A percentile compares a stretch with the other conserved stretches of the same genome.
Conservation (phyloP, 2,113 vertebrate species). For the Dasyornis broadbenti region DNA sequence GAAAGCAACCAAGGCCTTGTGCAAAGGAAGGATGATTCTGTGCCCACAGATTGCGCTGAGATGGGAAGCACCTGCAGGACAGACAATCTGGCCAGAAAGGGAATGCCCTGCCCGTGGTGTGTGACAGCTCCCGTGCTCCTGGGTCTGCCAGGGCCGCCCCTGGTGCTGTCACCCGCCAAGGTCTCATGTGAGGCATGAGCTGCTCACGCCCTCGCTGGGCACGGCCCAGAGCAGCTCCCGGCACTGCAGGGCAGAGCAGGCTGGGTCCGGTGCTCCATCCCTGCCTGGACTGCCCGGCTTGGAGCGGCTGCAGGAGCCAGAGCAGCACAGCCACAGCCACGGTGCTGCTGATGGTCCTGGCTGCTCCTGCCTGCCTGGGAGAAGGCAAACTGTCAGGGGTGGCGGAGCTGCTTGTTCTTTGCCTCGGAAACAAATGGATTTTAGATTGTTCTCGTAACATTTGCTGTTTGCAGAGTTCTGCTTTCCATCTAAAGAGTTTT, state of each 20-base stretch:
- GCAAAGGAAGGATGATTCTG: not conserved
- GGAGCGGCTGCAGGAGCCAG: not conserved
- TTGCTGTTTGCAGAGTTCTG: not conserved
- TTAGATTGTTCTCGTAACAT: not conserved
- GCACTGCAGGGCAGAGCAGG: too few relatives aligned
- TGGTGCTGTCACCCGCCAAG: fast-evolving
- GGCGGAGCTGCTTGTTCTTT: not conserved
- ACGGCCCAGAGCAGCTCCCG: not conserved
- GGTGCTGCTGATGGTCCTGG: not conserved
- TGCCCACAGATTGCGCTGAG: not conserved
- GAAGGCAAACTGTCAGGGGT: not conserved
- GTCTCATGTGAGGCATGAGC: fast-evolving
- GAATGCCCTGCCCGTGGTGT: not conserved
- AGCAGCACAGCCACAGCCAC: not conserved
- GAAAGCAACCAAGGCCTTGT: not conserved
- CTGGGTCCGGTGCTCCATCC: not conserved
- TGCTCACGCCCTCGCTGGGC: not conserved
- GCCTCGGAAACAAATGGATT: fast-evolving
- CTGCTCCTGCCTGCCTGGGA: not conserved
- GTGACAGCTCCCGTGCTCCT: not conserved
- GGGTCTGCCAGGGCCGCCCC: not conserved
- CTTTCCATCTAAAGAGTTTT: not conserved
- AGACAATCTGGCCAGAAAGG: too few relatives aligned
- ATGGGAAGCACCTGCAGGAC: not conserved
- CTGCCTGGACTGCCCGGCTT: not conserved